These are phyloP conservation scores for Eurypyga helias DNA, from an alignment of 2,113 vertebrate species.

Conservation along the genomic window DNA sequence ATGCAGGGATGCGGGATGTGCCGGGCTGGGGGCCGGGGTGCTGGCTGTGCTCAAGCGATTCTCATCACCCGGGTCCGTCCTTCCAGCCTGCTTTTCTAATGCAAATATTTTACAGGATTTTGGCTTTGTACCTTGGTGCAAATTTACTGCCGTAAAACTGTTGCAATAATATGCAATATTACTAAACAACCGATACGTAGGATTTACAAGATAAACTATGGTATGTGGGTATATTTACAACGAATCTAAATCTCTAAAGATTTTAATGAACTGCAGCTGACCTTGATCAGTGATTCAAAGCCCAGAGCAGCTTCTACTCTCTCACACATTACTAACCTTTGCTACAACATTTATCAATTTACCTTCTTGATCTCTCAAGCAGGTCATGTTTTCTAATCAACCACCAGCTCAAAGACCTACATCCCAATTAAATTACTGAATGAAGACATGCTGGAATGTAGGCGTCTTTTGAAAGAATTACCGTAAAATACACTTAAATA, in stretches of 20 bases:
- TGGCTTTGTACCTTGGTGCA: not conserved
- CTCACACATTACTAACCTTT: slow-evolving; percentile 82
- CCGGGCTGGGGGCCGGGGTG: not conserved
- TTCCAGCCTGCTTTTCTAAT: not conserved
- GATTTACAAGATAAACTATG: slow-evolving; percentile 59
- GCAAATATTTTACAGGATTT: not conserved
- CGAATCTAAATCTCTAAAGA: slow-evolving; percentile 72
- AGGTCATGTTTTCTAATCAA: slow-evolving; percentile 93
- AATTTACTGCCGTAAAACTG: not conserved
- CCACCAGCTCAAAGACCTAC: slow-evolving; percentile 79
- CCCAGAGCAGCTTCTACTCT: slow-evolving; percentile 80
- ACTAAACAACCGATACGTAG: not conserved
- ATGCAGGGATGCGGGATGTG: rapidly evolving
- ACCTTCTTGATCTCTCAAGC: slow-evolving; percentile 97
- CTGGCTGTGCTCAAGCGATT: not conserved
- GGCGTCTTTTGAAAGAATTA: slow-evolving; percentile 49
- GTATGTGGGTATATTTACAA: slow-evolving; percentile 63
- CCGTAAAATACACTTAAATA: slow-evolving; percentile 1
- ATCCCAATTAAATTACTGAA: slow-evolving; percentile 82
- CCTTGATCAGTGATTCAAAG: slow-evolving; percentile 89
- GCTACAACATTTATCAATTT: slow-evolving; percentile 92
- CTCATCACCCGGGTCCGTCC: rapidly evolving
- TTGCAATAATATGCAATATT: not conserved
- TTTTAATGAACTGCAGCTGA: slow-evolving; percentile 90
- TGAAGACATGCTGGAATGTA: slow-evolving; percentile 75